These are phyloP conservation scores for Chelonus formosanus DNA, from an alignment of 2,888 invertebrate species.

Conservation along the genomic window DNA sequence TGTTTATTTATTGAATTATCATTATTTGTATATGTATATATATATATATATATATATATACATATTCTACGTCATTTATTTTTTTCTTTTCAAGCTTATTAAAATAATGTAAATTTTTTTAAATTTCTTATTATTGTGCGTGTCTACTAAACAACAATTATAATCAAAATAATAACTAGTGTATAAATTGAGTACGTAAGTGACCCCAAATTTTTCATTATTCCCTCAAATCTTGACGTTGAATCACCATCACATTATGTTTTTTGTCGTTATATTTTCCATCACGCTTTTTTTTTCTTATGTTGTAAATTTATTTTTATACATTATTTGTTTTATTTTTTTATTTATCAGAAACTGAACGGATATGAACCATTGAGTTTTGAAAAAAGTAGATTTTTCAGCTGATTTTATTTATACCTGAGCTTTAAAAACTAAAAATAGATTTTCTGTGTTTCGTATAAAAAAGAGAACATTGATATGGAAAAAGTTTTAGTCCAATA, in stretches of 20 bases:
- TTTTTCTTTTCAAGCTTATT: neutral
- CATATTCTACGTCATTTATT: neutral
- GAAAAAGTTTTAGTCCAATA: too few species aligned
- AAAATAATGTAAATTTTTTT: conserved; percentile 6
- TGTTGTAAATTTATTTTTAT: too few species aligned
- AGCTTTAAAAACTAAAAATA: too few species aligned
- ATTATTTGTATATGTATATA: neutral
- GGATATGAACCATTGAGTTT: too few species aligned
- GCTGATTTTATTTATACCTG: too few species aligned
- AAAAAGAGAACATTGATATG: too few species aligned
- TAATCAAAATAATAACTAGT: neutral
- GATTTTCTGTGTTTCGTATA: too few species aligned
- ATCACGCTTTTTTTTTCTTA: too few species aligned
- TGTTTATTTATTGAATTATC: neutral
- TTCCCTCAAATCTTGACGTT: neutral
- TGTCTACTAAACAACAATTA: neutral
- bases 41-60: conserved; percentile 1
- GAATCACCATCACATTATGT: neutral
- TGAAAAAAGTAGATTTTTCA: too few species aligned
- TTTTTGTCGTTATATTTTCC: neutral
- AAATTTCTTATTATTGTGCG: conserved; percentile 10
- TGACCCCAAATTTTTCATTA: neutral
- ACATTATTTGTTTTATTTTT: too few species aligned
- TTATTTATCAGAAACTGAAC: too few species aligned
- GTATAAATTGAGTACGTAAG: neutral